Base-by-base conservation (phyloP, 2,113 vertebrate species). In the Camelus bactrianus region DNA sequence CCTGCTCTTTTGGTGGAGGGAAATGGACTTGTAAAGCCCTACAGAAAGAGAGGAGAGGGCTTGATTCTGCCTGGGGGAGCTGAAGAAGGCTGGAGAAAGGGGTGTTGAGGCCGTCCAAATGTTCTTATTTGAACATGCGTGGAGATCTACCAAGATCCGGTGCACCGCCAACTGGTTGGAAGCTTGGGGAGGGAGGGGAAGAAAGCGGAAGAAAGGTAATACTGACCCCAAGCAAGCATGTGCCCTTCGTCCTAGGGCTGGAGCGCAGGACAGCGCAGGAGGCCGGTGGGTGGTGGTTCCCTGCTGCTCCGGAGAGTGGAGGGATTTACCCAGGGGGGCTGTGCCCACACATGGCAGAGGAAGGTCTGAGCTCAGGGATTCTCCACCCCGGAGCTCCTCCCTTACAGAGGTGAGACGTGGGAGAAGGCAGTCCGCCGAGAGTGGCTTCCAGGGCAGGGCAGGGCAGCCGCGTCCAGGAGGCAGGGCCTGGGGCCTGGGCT, bases 211-310 rank as follows among this genome's bases (percentile, higher is more conserved):
- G 65, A 91, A 79, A 86, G 22, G 56, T 20, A 83, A 35, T 32
- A 28, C 3, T 11, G 67, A 35, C 20, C 32, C 70, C 32, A 95
- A 83, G 52, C 50, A n/a, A 11, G 16, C 17, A 7, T 22, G 11
- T 1, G 0, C 22, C n/a, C 56, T 2, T 0, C 17, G 32, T 81
- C 52, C 5, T 35, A 50, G 32, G 20, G 24, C 24, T 38, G 32
- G 58, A 54, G 60, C 28, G 35, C 30, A 77, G 67, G 73, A 75
- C 28, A 87, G 35, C 6, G 22, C 69, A 2, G 60, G 46, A 69
- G 20, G 58, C 2, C 0, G 16, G 12, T 60, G n/a, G n/a, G 14
- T 28, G 24, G 65, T 20, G 28, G 52, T 38, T 22, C 28, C 65
- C 30, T 17, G 54, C 50, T 73, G 72, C 56, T 62, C 72, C 26